phyloP scores from a whole-genome alignment of 2,113 vertebrate genomes.

The Apteryx mantelli region DNA sequence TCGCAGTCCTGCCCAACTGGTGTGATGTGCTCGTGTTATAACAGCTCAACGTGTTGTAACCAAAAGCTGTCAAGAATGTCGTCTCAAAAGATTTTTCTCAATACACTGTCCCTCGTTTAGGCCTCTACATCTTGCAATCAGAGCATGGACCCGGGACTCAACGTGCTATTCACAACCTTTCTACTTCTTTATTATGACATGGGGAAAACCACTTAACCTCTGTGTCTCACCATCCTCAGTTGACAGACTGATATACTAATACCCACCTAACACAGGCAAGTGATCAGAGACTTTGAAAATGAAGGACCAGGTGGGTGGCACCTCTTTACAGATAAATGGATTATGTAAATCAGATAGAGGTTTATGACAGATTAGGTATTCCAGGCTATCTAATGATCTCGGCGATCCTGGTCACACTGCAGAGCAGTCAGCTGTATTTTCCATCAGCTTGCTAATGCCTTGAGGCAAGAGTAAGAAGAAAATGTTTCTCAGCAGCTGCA shows the following conservation, averaged over 20 bases:
- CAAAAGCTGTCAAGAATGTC: conserved; percentile 41
- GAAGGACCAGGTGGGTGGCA: not conserved
- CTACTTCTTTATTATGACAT: not conserved
- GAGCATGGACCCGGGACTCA: not conserved
- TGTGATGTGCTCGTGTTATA: conserved; percentile 36
- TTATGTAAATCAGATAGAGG: not conserved
- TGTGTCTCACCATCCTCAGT: not conserved
- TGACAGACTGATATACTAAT: not conserved
- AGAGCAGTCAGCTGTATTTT: not conserved
- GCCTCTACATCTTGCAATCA: not conserved
- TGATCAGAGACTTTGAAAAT: not conserved
- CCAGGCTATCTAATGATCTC: not conserved
- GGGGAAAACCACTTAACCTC: not conserved
- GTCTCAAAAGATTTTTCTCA: not conserved
- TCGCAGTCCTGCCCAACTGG: conserved; percentile 58
- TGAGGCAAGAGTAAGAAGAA: not conserved
- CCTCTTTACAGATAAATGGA: not conserved
- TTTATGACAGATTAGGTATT: not conserved
- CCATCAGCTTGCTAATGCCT: not conserved
- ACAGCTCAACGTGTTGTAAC: not conserved
- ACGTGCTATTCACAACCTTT: not conserved
- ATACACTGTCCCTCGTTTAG: not conserved
- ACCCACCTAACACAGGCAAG: accelerated
- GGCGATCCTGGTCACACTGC: not conserved
- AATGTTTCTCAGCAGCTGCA: conserved; percentile 8